Base-by-base conservation (phyloP, 2,113 vertebrate genomes). In the Xerus inauris region DNA sequence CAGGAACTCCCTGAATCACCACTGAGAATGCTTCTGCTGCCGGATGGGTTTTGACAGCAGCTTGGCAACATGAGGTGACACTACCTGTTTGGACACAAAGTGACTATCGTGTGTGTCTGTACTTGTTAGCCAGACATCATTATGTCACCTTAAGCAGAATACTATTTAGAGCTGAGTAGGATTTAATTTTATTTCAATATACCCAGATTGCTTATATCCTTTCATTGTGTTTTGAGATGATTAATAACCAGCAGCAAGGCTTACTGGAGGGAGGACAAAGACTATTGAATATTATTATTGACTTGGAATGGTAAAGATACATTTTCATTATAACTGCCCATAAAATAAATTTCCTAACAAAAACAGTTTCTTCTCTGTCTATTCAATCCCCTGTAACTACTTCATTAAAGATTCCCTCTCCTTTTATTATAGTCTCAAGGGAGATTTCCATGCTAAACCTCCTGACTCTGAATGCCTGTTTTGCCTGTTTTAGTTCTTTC, bases 161-260 rank as follows among this genome's bases (percentile, higher is more conserved):
- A 65, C 51, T 94, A 45, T 42, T 91, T 90, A 95, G 71, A 65
- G 28, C 19, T 45, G 28, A 94, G 81, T 47, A 87, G 62, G 51
- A 57, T 92, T 97, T 93, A 89, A 93, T 93, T 98, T 94, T 69
- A 93, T 96, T 97, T 96, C 91, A 51, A 2, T 76, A n/a, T 81
- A 77, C 69, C 28, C 67, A 28, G n/a, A 87, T 81, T 87, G 82
- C 49, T 83, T 90, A 32, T 94, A 93, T 76, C 82, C 87, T 92
- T 84, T 94, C 69, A 91, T 51, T 93, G 76, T 86, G 62, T 95
- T 95, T 91, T 76, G 40, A 93, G 95, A 72, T 96, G 94, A 96
- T 97, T 94, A 97, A 96, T 93, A 93, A 89, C 83, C 76, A 90
- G 59, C 59, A 95, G 93, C 79, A 87, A n/a, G 69, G 32, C 67